Conservation (phyloP, 1,140 invertebrate genomes). For the Rhysida immarginata region DNA sequence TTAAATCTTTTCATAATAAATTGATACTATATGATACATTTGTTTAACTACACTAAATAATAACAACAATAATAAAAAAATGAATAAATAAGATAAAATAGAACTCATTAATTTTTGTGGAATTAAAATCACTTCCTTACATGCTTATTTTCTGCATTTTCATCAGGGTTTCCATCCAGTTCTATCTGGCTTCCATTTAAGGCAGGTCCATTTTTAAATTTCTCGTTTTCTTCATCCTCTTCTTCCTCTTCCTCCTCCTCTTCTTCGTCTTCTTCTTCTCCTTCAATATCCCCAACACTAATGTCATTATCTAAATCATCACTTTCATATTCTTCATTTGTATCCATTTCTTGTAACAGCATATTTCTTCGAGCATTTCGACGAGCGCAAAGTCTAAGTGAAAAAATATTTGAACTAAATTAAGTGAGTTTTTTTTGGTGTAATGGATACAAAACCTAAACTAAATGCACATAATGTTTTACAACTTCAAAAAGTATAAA, state of each 20-base stretch:
- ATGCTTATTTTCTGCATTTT: background rate
- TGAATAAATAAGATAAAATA: no score
- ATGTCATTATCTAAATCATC: background rate
- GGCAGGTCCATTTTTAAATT: background rate
- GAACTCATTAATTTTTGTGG: no score
- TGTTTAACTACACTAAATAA: no score
- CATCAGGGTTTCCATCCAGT: background rate
- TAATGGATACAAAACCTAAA: no score
- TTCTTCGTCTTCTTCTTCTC: constrained; percentile 1
- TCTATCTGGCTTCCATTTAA: background rate
- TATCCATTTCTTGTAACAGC: background rate
- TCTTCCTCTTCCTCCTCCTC: constrained; percentile 4
- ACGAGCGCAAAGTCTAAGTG: no score
- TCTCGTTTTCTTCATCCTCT: background rate
- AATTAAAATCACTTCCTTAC: background rate
- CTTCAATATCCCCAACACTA: background rate
- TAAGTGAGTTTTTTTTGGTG: no score
- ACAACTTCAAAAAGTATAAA: no score
- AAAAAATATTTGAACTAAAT: no score
- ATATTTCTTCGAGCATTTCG: background rate
- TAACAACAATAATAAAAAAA: no score
- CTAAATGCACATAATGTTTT: no score
- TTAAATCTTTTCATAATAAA: no score
- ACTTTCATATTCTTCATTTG: background rate
- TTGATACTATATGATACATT: no score